Conservation (phyloP, 2,113 vertebrate genomes). For the Macrotus californicus region DNA sequence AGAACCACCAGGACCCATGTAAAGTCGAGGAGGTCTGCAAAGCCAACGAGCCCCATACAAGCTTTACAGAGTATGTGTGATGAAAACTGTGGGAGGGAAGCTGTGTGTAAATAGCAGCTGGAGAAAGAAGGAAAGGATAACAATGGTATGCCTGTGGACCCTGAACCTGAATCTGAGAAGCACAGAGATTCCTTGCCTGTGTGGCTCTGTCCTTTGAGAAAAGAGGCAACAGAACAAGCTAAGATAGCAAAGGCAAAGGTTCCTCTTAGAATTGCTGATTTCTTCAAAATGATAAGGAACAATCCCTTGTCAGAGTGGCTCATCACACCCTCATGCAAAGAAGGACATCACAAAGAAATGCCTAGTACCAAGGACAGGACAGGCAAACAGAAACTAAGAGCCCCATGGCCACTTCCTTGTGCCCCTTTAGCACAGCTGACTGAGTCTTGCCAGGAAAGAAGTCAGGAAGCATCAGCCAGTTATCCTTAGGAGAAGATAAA, state of each 20-base stretch:
- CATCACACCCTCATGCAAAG: slow-evolving; percentile 54
- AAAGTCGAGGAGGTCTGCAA: slow-evolving; percentile 85
- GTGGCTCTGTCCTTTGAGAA: slow-evolving; percentile 85
- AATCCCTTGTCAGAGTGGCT: slow-evolving; percentile 81
- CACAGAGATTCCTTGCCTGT: slow-evolving; percentile 75
- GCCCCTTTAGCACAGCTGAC: slow-evolving; percentile 81
- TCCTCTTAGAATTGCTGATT: slow-evolving; percentile 59
- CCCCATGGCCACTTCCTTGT: slow-evolving; percentile 69
- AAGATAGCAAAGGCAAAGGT: slow-evolving; percentile 51
- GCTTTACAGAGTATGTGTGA: slow-evolving; percentile 90
- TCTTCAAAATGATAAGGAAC: slow-evolving; percentile 69
- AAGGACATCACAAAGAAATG: slow-evolving; percentile 72
- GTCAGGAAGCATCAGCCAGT: slow-evolving; percentile 52
- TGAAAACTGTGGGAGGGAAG: slow-evolving; percentile 90
- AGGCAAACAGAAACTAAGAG: slow-evolving; percentile 50
- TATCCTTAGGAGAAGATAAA: slow-evolving; percentile 83
- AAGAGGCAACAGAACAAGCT: background rate
- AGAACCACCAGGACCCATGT: slow-evolving; percentile 73
- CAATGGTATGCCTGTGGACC: slow-evolving; percentile 83
- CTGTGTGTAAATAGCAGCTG: slow-evolving; percentile 89
- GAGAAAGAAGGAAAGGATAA: slow-evolving; percentile 90
- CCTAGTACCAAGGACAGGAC: slow-evolving; percentile 74
- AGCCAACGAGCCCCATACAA: slow-evolving; percentile 89
- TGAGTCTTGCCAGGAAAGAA: slow-evolving; percentile 84
- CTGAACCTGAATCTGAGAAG: slow-evolving; percentile 77